Evolutionary conservation across 2,888 invertebrate species (phyloP).

Genomic region (Meteorus cinctellus): DNA sequence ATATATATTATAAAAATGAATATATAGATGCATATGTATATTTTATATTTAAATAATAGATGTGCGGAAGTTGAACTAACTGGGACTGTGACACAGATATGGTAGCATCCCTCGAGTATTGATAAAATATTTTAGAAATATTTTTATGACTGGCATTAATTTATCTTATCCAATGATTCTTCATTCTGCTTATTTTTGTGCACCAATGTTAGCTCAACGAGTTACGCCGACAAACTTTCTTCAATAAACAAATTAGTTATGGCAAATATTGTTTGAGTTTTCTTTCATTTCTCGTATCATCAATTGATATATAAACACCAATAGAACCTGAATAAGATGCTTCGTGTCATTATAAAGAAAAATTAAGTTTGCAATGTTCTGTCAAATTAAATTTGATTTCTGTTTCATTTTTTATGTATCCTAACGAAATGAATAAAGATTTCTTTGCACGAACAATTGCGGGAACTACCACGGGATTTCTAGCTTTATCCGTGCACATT

Average conservation of each 20-base stretch:
- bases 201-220: slow-evolving; percentile 58
- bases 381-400: too few relatives aligned
- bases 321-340: too few relatives aligned
- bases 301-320: too few relatives aligned
- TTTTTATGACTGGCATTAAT: slow-evolving; percentile 61
- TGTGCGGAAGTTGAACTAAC: slow-evolving; percentile 60
- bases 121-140: slow-evolving; percentile 34
- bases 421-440: too few relatives aligned
- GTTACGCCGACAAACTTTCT: slow-evolving; percentile 60
- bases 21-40: slow-evolving; percentile 53
- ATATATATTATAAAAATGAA: slow-evolving; percentile 55
- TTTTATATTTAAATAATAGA: slow-evolving; percentile 67
- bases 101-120: slow-evolving; percentile 10
- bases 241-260: slow-evolving; percentile 60
- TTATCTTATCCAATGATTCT: slow-evolving; percentile 55
- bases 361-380: too few relatives aligned
- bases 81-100: slow-evolving; percentile 55
- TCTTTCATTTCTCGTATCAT: neutral
- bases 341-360: too few relatives aligned
- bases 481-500: too few relatives aligned
- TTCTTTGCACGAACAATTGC: too few relatives aligned
- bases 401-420: too few relatives aligned
- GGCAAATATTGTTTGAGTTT: slow-evolving; percentile 6
- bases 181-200: slow-evolving; percentile 54
- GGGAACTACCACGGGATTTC: too few relatives aligned